Evolutionary conservation across 1,140 invertebrate species (phyloP).

Genomic region (Eriocheir sinensis): DNA sequence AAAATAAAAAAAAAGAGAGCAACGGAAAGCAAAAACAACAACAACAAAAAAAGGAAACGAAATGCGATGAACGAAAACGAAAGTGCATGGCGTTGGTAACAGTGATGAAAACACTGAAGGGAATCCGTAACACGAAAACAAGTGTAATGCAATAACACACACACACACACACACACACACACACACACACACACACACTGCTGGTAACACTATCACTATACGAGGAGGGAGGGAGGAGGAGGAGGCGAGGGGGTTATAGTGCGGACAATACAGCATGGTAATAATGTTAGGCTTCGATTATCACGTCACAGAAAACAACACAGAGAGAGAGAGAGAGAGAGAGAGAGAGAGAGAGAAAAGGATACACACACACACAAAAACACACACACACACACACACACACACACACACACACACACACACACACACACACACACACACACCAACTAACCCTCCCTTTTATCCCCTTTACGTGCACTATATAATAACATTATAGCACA

Average conservation of each 20-base stretch:
- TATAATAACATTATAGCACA: too few species aligned
- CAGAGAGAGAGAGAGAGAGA: neutral
- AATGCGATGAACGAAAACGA: neutral
- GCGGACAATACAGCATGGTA: neutral
- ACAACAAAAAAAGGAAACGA: neutral
- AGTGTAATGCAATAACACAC: neutral
- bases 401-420: conserved; percentile 9
- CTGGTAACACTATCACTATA: too few species aligned
- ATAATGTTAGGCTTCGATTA: conserved; percentile 25
- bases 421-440: neutral
- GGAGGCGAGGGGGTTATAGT: neutral
- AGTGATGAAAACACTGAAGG: neutral
- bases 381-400: neutral
- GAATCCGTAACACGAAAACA: neutral
- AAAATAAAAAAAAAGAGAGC: too few species aligned
- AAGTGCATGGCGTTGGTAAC: neutral
- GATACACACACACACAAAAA: too few species aligned
- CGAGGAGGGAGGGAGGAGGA: too few species aligned
- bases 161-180: too few species aligned
- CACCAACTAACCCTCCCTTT: neutral
- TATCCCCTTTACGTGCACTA: too few species aligned
- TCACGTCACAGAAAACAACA: conserved; percentile 15
- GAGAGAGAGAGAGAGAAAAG: too few species aligned
- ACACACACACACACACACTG: too few species aligned
- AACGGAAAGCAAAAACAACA: neutral